phyloP scores from a whole-genome alignment of 1,140 invertebrate genomes.

The Drosophila subpulchrella region DNA sequence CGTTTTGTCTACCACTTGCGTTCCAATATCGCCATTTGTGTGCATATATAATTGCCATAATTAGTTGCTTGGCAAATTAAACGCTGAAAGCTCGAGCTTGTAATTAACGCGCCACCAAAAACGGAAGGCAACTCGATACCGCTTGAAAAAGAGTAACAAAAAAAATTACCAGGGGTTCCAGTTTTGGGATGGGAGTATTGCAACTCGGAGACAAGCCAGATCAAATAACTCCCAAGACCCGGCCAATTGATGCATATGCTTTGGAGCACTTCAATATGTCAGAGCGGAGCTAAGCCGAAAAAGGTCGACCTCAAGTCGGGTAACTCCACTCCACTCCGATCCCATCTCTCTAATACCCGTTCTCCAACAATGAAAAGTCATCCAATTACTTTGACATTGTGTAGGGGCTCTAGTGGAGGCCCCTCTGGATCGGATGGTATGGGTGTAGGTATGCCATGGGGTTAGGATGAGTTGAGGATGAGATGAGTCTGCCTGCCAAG shows the following conservation, averaged over 20 bases:
- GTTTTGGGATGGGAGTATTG: background rate
- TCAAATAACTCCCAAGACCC: slow-evolving; percentile 17
- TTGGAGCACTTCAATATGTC: slow-evolving; percentile 66
- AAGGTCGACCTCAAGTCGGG: slow-evolving; percentile 19
- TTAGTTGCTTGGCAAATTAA: slow-evolving; percentile 64
- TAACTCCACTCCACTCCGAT: background rate
- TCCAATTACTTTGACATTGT: slow-evolving; percentile 82
- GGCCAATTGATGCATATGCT: slow-evolving; percentile 72
- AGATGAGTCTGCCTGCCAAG: slow-evolving; percentile 30
- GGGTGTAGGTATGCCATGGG: slow-evolving; percentile 7
- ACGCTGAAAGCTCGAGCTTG: slow-evolving; percentile 50
- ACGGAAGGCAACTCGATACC: slow-evolving; percentile 14
- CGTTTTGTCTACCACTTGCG: slow-evolving; percentile 62
- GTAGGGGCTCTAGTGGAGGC: slow-evolving; percentile 26
- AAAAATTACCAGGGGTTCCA: background rate
- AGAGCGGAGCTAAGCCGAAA: slow-evolving; percentile 15
- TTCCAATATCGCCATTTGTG: slow-evolving; percentile 18
- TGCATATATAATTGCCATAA: slow-evolving; percentile 65
- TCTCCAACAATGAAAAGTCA: slow-evolving; percentile 64
- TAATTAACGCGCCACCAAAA: slow-evolving; percentile 56
- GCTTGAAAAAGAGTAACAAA: background rate
- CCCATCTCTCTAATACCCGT: background rate
- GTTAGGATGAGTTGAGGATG: slow-evolving; percentile 14
- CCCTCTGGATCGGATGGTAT: slow-evolving; percentile 9
- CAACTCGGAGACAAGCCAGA: slow-evolving; percentile 1